Evolutionary conservation across 2,797 vertebrate species (phyloP).

Genomic region (Pipistrellus nathusii): DNA sequence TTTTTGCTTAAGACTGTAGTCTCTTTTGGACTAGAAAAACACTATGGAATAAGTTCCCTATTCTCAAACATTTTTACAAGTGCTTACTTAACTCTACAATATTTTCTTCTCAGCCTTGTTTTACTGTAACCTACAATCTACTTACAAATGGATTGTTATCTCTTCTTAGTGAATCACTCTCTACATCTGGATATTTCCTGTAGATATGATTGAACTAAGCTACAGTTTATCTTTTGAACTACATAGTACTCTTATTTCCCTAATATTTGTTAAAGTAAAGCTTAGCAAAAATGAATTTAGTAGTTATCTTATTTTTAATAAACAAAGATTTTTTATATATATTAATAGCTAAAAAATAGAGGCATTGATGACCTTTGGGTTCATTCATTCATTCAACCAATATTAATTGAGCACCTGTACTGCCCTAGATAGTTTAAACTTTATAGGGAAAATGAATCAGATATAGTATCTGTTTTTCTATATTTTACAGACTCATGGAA

Average conservation of each 20-base stretch:
- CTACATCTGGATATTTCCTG: slow-evolving; percentile 26
- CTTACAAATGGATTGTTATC: neutral
- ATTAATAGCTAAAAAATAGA: neutral
- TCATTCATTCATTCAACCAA: slow-evolving; percentile 10
- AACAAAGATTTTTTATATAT: neutral
- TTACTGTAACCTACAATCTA: neutral
- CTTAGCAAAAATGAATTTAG: neutral
- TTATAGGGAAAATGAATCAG: neutral
- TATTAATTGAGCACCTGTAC: neutral
- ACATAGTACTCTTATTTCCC: neutral
- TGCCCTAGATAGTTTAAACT: neutral
- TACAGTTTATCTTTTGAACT: slow-evolving; percentile 19
- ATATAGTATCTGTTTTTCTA: neutral
- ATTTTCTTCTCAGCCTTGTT: slow-evolving; percentile 18
- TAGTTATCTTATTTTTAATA: neutral
- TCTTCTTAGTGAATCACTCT: neutral
- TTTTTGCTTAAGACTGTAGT: neutral
- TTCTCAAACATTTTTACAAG: neutral
- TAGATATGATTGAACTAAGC: neutral
- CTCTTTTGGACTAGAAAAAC: neutral
- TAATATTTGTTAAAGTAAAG: neutral
- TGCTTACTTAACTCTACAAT: neutral
- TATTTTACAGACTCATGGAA: neutral
- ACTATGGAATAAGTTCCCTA: neutral
- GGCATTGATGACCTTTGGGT: neutral